Base-by-base conservation (phyloP, 2,888 invertebrate species). In the Pycnomerus fuliginosus region DNA sequence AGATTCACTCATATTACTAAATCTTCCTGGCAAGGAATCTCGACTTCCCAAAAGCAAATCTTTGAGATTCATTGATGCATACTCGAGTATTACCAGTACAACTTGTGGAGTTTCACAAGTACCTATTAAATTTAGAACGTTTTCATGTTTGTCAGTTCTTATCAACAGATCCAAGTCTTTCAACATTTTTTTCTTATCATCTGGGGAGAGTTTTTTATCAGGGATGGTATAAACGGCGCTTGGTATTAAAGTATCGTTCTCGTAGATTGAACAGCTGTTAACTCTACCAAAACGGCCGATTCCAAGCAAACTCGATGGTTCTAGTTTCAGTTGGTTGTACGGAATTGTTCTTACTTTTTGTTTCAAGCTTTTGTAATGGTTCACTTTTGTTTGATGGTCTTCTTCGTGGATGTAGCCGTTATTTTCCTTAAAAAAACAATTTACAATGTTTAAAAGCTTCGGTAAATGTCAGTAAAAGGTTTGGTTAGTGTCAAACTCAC, bases 271-370 rank as follows among this genome's bases (percentile, higher is more conserved):
- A 0, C 87, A 90, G 55, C 78, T 82, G 11, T 87, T 83, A 16
- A 90, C 83, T 53, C 84, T 82, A 0, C 91, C 91, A 69, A 85
- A 92, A 62, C 80, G 81, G 15, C 91, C 91, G 5, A 83, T 74
- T 0, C 87, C 87, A 25, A 88, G 74, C 13, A 87, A 72, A 64
- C 82, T 78, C 3, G 66, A 61, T 2, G 82, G 79, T 60, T 87
- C 85, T 34, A 90, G 77, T 27, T 85, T 85, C 48, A 91, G 70
- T 31, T 81, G 77, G 61, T 82, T 86, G 50, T 84, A 78, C 0
- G 89, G 85, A 60, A 85, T 82, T 46, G 80, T 82, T 80, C 86
- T 85, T 0, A 91, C 75, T 64, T 84, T 85, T 55, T 85, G 80
- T 64, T 86, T 88, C 29, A 91, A 74, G 52, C 83, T 84, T 35